Base-by-base conservation (phyloP, 2,113 vertebrate species). In the Nycticryphes semicollaris region DNA sequence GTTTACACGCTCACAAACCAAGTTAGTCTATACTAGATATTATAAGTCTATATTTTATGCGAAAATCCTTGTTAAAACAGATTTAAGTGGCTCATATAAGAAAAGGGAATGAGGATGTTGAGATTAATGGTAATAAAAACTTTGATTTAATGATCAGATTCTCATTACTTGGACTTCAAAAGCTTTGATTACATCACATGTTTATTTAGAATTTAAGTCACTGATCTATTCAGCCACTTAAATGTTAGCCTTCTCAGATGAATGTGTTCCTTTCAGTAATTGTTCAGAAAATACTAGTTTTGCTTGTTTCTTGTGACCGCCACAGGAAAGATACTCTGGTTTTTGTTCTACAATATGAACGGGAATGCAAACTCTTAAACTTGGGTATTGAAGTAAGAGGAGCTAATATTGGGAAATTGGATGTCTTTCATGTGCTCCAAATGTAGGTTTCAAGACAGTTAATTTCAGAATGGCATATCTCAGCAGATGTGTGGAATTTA, bases 381-480 rank as follows among this genome's bases (percentile, higher is more conserved):
- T 90, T 91, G 66, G 51, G 35, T 89, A 92, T 96, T 91, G 95
- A 85, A 94, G 41, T 73, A 60, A 90, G 39, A 70, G 43, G 82
- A 96, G 45, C 60, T 95, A 75, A 94, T 93, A 93, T 62, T 93
- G 78, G 84, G 85, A 97, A 97, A 96, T 9, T 80, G 66, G 95
- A 95, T 92, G 47, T 56, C 92, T 94, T 91, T 84, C 81, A 27
- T 81, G 23, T 64, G 19, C 80, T 94, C 67, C 81, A 94, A 96
- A 96, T 20, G 6, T 20, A 86, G 69, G 35, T 88, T 94, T 96
- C n/a, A 93, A 74, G 87, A 86, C 63, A 94, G 92, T 97, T 97
- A 94, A 97, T 96, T 96, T 97, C 92, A 95, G 92, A 97, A 97
- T 95, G 92, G 64, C 69, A 5, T 94, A 89, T 84, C 90, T 97